Evolutionary conservation across 2,113 vertebrate species (phyloP).

Genomic region (Epinephelus cyanopodus): DNA sequence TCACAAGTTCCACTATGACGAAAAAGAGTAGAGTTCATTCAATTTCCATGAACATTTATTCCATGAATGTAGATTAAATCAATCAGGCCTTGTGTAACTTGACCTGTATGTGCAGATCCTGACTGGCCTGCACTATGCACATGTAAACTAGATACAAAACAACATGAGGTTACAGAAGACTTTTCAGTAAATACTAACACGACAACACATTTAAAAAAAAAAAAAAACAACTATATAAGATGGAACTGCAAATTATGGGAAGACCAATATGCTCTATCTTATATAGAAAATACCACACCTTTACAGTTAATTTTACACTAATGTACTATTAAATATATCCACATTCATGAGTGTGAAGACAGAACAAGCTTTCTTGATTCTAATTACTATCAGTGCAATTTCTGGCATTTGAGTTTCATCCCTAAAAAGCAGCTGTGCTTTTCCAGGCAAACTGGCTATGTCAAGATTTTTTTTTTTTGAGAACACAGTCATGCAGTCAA

Average conservation of each 20-base stretch:
- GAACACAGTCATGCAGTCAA: conserved; percentile 70
- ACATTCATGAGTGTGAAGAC: not conserved
- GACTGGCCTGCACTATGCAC: conserved; percentile 13
- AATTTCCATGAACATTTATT: conserved; percentile 68
- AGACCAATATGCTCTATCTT: not conserved
- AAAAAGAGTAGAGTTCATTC: conserved; percentile 55
- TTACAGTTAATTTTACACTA: not conserved
- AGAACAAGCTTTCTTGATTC: not conserved
- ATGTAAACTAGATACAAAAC: conserved; percentile 37
- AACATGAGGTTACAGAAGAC: conserved; percentile 11
- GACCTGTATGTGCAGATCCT: conserved; percentile 48
- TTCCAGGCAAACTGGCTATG: not conserved
- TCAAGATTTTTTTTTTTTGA: conserved; percentile 33
- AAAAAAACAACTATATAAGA: not conserved
- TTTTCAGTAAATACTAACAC: not conserved
- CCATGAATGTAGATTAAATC: conserved; percentile 69
- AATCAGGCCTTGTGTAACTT: conserved; percentile 55
- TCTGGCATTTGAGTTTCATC: not conserved
- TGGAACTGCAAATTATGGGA: not conserved
- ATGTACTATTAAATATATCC: not conserved
- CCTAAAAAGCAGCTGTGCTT: conserved; percentile 8
- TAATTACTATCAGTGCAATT: not conserved
- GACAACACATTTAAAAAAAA: not conserved
- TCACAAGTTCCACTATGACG: conserved; percentile 46
- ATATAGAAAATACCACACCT: not conserved